Conservation (phyloP, 2,797 vertebrate species). For the Mus minutoides region DNA sequence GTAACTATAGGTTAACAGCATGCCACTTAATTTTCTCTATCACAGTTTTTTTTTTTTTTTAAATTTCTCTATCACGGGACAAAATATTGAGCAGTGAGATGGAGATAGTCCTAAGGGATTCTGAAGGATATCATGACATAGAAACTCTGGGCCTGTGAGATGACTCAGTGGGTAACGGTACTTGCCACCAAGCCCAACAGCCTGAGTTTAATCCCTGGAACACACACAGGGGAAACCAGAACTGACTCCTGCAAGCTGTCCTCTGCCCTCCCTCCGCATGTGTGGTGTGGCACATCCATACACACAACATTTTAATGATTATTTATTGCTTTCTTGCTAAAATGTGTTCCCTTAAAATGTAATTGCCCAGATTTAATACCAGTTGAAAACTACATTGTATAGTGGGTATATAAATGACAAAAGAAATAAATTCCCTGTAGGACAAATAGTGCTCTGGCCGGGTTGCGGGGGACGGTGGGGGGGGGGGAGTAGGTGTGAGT, state of each 20-base stretch:
- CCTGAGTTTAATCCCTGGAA: not conserved
- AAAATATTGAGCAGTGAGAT: not conserved
- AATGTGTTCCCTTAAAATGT: not conserved
- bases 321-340: not conserved
- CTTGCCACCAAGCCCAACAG: not conserved
- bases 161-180: not conserved
- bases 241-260: not conserved
- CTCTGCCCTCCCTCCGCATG: not conserved
- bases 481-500: fast-evolving
- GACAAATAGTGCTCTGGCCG: not conserved
- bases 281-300: not conserved
- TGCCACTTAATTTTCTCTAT: not conserved
- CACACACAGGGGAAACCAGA: not conserved
- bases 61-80: not conserved
- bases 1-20: not conserved
- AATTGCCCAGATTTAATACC: not conserved
- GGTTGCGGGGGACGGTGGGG: not conserved
- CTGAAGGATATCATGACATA: not conserved
- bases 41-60: too few relatives aligned
- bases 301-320: not conserved
- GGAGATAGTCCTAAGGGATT: not conserved
- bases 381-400: too few relatives aligned
- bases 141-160: not conserved
- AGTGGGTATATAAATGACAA: not conserved
- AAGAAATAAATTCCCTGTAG: not conserved